A percentile compares a stretch with the other conserved stretches of the same genome.
phyloP scores from a whole-genome alignment of 2,888 invertebrate species.

The Tenodera sinensis region DNA sequence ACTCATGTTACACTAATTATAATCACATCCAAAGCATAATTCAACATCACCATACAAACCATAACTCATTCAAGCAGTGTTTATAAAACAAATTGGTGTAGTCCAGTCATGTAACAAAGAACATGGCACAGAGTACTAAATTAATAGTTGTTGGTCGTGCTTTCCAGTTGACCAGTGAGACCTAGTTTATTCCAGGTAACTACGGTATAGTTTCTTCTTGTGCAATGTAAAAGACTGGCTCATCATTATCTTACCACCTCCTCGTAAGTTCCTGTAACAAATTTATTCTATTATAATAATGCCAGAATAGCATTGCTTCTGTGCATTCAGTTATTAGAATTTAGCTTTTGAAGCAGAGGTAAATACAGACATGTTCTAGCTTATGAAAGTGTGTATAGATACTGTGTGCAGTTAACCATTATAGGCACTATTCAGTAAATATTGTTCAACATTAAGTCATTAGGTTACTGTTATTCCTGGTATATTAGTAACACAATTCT shows the following conservation, averaged over 20 bases:
- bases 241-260: slow-evolving; percentile 83
- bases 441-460: too few species aligned
- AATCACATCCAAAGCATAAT: neutral
- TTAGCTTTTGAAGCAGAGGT: too few species aligned
- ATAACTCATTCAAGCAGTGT: neutral
- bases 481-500: too few species aligned
- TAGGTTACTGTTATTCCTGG: too few species aligned
- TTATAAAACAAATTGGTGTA: neutral
- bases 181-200: slow-evolving; percentile 54
- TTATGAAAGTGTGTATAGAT: too few species aligned
- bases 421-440: too few species aligned
- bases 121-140: neutral
- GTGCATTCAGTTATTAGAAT: too few species aligned
- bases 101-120: neutral
- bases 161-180: slow-evolving; percentile 30
- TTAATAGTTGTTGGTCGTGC: slow-evolving; percentile 31
- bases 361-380: too few species aligned
- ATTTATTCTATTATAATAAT: neutral
- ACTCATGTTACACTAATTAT: neutral
- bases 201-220: slow-evolving; percentile 88
- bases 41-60: too few species aligned
- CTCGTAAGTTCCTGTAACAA: slow-evolving; percentile 71
- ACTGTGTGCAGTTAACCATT: too few species aligned
- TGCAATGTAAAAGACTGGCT: slow-evolving; percentile 84
- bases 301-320: too few species aligned